Conservation (phyloP, 2,888 invertebrate genomes). For the Gortyna flavago region DNA sequence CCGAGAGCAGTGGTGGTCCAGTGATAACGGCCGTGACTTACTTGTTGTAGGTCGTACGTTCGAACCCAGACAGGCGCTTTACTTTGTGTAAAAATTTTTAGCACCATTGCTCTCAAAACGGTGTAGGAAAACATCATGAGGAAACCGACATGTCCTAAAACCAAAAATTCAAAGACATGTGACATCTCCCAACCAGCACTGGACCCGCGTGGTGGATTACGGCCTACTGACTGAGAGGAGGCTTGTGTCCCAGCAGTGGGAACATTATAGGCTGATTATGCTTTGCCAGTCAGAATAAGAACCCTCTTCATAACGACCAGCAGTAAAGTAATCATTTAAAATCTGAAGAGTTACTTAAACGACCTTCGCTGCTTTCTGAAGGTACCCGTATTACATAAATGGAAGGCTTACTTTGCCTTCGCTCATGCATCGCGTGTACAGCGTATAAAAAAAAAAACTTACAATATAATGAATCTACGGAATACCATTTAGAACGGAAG, state of each 20-base stretch:
- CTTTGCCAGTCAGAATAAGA: neutral
- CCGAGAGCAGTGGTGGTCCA: neutral
- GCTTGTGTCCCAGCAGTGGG: no score
- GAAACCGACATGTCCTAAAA: no score
- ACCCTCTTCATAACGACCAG: neutral
- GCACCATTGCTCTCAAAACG: neutral
- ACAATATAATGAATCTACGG: constrained; percentile 41
- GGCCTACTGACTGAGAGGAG: no score
- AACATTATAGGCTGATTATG: no score
- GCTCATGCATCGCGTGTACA: constrained; percentile 49
- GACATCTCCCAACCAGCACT: no score
- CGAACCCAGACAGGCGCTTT: no score
- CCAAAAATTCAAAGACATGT: neutral
- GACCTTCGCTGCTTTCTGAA: neutral
- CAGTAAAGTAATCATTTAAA: neutral
- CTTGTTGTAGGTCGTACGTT: no score
- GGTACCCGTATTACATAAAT: constrained; percentile 3
- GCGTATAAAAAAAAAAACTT: constrained; percentile 27
- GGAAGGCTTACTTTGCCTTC: constrained; percentile 36
- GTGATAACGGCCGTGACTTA: neutral
- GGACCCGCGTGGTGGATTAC: no score
- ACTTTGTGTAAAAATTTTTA: neutral
- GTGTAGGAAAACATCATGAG: neutral
- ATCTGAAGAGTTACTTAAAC: neutral
- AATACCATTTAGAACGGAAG: constrained; percentile 70